Conservation (phyloP, 2,797 vertebrate species). For the Poeciliopsis presidionis region DNA sequence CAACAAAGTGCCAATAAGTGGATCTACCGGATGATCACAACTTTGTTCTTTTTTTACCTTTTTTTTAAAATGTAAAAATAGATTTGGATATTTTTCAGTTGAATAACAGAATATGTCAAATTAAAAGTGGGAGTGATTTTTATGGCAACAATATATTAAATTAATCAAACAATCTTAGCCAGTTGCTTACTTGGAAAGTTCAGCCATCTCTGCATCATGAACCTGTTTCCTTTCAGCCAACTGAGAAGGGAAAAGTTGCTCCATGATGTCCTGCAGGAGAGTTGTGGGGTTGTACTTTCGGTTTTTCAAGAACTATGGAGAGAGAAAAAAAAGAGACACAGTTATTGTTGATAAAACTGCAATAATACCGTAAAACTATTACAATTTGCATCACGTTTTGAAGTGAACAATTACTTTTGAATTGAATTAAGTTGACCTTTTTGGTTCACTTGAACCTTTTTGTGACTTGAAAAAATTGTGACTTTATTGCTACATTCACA, state of each 20-base stretch:
- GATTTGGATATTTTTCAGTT: background rate
- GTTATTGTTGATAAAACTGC: background rate
- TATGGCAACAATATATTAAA: background rate
- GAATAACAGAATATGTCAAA: background rate
- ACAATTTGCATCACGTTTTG: background rate
- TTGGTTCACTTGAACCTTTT: background rate
- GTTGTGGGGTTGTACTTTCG: slow-evolving; percentile 86
- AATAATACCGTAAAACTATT: background rate
- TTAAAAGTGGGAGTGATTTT: background rate
- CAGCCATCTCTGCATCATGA: slow-evolving; percentile 87
- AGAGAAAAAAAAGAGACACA: background rate
- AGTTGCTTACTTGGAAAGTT: slow-evolving; percentile 88
- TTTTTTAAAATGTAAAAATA: background rate
- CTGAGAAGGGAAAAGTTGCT: slow-evolving; percentile 81
- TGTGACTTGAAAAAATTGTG: background rate
- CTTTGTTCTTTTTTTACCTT: background rate
- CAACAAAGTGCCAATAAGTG: background rate
- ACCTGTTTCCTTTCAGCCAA: slow-evolving; percentile 85
- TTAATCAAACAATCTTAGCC: background rate
- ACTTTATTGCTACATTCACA: background rate
- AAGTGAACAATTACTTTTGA: background rate
- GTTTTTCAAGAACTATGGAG: slow-evolving; percentile 85
- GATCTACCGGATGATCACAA: background rate
- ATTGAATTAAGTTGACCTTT: background rate
- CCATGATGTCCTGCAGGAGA: slow-evolving; percentile 86